Base-by-base conservation (phyloP, 2,888 invertebrate species). In the Pseudeuparius sepicola region DNA sequence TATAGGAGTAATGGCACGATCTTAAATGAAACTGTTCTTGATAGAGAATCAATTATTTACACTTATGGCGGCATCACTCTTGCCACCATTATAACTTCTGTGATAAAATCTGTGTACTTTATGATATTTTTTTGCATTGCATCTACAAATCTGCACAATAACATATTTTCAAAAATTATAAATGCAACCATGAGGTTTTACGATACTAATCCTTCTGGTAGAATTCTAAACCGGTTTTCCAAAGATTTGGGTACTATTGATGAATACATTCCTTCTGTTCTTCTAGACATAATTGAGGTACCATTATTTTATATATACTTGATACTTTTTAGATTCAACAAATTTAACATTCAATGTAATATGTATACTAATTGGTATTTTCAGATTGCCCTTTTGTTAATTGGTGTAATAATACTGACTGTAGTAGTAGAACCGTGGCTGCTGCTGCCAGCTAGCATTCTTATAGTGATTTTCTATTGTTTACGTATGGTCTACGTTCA, bases 351-450 rank as follows among this genome's bases (percentile, higher is more conserved):
- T n/a, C n/a, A n/a, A n/a, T n/a, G n/a, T n/a, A n/a, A n/a, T n/a
- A n/a, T n/a, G n/a, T n/a, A n/a, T n/a, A n/a, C n/a, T n/a, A n/a
- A n/a, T n/a, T n/a, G n/a, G n/a, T n/a, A n/a, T n/a, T 51, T 54
- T 39, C 34, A 57, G 56, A 52, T 56, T 32, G 43, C 47, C 1
- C 59, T 77, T 14, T 61, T 71, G 1, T 61, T 87, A 25, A 61
- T 78, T 11, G 86, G 85, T 6, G 75, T 85, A 10, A 65, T 83
- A 4, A 65, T 78, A 1, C 75, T 89, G 23, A 75, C 85, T 0
- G 73, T 75, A 6, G 54, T 78, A 2, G 75, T 83, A 5, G 85
- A 84, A 61, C 75, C 73, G 46, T 75, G 75, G 70, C 61, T 83
- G 1, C 44, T 82, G 24, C 48, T 80, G 12, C 78, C 81, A 0